Conservation (phyloP, 2,113 vertebrate genomes). For the Sylvilagus bachmani region DNA sequence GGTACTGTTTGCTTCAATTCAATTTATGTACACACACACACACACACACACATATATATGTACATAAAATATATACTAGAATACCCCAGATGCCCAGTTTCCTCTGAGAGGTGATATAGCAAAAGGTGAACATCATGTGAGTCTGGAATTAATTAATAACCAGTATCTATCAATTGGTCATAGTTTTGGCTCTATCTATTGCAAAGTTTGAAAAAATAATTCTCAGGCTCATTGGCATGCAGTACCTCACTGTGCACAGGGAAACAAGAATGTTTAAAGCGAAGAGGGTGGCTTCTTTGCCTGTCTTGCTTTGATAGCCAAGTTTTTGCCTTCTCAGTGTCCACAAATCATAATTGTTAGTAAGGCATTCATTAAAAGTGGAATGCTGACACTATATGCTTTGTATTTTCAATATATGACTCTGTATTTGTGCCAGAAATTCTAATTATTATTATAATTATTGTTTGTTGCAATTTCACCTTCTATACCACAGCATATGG, state of each 20-base stretch:
- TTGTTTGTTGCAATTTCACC: conserved; percentile 52
- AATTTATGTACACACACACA: neutral
- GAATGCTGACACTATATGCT: neutral
- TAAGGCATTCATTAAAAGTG: conserved; percentile 12
- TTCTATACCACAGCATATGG: neutral
- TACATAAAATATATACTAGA: neutral
- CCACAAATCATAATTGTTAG: conserved; percentile 43
- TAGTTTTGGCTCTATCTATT: conserved; percentile 25
- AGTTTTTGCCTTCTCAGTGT: conserved; percentile 32
- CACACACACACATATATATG: no score
- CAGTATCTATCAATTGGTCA: neutral
- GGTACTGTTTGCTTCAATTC: neutral
- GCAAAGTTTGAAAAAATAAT: conserved; percentile 47
- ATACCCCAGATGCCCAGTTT: neutral
- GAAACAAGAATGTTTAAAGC: neutral
- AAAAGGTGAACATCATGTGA: neutral
- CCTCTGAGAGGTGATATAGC: conserved; percentile 25
- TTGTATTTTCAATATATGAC: conserved; percentile 56
- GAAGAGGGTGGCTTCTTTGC: neutral
- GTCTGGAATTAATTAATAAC: conserved; percentile 36
- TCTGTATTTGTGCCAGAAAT: neutral
- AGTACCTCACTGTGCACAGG: neutral
- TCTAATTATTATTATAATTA: conserved; percentile 53
- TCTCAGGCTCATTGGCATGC: neutral
- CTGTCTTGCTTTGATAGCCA: conserved; percentile 6